phyloP scores from a whole-genome alignment of 2,888 invertebrate species.

The Harpalus rubripes region DNA sequence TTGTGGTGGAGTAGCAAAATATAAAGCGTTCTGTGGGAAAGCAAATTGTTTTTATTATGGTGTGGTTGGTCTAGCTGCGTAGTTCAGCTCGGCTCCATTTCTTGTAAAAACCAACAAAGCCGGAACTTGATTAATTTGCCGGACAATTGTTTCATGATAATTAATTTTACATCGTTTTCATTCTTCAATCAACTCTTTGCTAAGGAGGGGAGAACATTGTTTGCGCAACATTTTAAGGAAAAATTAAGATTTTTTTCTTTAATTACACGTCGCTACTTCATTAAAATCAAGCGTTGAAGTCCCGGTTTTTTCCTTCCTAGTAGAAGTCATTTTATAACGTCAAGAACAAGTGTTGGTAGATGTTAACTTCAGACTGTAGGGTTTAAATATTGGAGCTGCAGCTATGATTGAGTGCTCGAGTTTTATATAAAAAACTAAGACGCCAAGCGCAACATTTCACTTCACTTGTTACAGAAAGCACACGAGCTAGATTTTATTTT shows the following conservation, averaged over 20 bases:
- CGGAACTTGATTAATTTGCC: slow-evolving; percentile 54
- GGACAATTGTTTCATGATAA: slow-evolving; percentile 63
- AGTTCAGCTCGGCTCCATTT: neutral
- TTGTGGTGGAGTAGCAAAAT: neutral
- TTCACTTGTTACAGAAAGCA: neutral
- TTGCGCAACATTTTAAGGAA: slow-evolving; percentile 62
- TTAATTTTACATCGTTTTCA: slow-evolving; percentile 64
- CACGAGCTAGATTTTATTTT: neutral
- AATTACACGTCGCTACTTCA: slow-evolving; percentile 64
- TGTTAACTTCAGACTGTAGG: slow-evolving; percentile 38
- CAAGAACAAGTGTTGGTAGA: slow-evolving; percentile 50
- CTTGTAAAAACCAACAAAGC: slow-evolving; percentile 20
- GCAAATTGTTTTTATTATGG: slow-evolving; percentile 39
- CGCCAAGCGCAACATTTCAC: neutral
- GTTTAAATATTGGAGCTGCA: slow-evolving; percentile 40
- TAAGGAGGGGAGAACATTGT: slow-evolving; percentile 35
- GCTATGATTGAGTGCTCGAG: slow-evolving; percentile 42
- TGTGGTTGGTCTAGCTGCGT: slow-evolving; percentile 12
- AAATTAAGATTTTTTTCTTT: slow-evolving; percentile 59
- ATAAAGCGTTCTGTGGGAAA: slow-evolving; percentile 38
- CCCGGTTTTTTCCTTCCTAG: slow-evolving; percentile 30
- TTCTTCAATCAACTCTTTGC: slow-evolving; percentile 59
- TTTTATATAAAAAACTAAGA: slow-evolving; percentile 27
- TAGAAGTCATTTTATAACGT: slow-evolving; percentile 49
- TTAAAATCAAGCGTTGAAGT: slow-evolving; percentile 54